Base-by-base conservation (phyloP, 1,140 invertebrate genomes). In the Drosophila repletoides region DNA sequence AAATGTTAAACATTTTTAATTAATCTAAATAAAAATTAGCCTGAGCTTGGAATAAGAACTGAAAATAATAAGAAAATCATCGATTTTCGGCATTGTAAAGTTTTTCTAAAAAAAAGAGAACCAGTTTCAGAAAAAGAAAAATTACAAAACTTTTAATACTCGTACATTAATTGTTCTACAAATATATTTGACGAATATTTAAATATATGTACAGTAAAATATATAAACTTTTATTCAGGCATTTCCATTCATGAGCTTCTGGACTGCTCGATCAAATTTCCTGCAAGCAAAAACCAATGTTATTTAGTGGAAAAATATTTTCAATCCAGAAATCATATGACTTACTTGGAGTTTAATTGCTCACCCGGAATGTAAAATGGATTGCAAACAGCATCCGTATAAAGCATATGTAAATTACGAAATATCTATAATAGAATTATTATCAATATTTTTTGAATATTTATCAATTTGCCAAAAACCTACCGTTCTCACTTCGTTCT, bases 401-500 rank as follows among this genome's bases (percentile, higher is more conserved):
- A 99, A 7, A 96, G 94, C 45, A 94, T 93, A 90, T 99, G 98
- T 17, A 99, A 92, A 91, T 96, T 96, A 55, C 96, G 93, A 77
- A 99, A 96, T 92, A 96, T 97, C 95, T 97, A 91, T 91, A 12
- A 21, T 9, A 10, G n/a, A 17, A 29, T 1, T 40, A 38, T n/a
- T n/a, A n/a, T n/a, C n/a, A n/a, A n/a, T n/a, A n/a, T n/a, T n/a
- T n/a, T n/a, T n/a, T n/a, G n/a, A n/a, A n/a, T n/a, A n/a, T n/a
- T n/a, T n/a, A n/a, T n/a, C n/a, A n/a, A n/a, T n/a, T n/a, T n/a
- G n/a, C n/a, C n/a, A n/a, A n/a, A n/a, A n/a, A 91, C 92, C 92
- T 93, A 98, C 97, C 75, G 95, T 95, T 91, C 97, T 92, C 1
- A 99, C 97, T 92, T 99, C 98, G 91, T 98, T 98, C 89, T 99